Evolutionary conservation across 2,113 vertebrate genomes (phyloP).

Genomic region (Prolemur simus): DNA sequence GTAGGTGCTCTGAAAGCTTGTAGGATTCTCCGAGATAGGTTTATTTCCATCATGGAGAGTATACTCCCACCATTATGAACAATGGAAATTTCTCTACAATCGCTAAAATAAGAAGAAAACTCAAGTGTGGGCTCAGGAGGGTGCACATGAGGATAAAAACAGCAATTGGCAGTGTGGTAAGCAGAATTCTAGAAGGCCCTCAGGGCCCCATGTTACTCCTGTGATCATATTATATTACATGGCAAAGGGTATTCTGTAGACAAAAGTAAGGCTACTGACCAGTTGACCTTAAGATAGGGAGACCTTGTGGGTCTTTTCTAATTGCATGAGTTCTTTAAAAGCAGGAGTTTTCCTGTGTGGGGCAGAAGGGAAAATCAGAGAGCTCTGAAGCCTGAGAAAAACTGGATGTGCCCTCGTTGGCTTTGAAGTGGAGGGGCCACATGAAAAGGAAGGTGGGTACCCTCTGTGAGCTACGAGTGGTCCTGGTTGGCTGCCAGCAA

Average conservation of each 20-base stretch:
- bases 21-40: not conserved
- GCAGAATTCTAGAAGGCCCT: not conserved
- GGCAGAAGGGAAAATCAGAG: not conserved
- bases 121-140: not conserved
- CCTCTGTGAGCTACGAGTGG: not conserved
- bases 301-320: not conserved
- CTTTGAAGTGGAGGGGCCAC: not conserved
- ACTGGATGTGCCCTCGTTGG: fast-evolving
- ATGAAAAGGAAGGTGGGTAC: not conserved
- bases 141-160: not conserved
- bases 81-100: not conserved
- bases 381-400: not conserved
- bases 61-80: not conserved
- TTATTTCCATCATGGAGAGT: not conserved
- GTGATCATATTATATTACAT: not conserved
- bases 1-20: not conserved
- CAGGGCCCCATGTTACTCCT: not conserved
- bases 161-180: not conserved
- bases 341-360: not conserved
- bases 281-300: not conserved
- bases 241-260: not conserved
- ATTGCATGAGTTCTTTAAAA: not conserved
- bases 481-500: not conserved
- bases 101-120: not conserved
- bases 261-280: not conserved